These are phyloP conservation scores for Tragelaphus eurycerus DNA, from an alignment of 2,797 vertebrate species.

Conservation along the genomic window DNA sequence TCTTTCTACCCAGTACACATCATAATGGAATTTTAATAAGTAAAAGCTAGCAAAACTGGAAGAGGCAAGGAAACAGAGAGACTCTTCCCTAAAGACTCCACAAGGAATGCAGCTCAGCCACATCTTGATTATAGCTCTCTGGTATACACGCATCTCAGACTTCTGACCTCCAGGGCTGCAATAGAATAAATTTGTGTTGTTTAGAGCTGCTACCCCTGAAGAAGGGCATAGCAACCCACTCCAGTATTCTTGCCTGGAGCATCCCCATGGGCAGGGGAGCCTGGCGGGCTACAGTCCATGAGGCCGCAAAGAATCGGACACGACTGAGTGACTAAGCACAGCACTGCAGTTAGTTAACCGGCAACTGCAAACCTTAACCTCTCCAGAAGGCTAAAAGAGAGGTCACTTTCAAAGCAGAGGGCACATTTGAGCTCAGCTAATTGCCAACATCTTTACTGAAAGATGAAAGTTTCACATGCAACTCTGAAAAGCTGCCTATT, in stretches of 20 bases:
- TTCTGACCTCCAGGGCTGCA: neutral
- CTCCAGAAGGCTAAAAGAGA: neutral
- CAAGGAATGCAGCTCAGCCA: neutral
- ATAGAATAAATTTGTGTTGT: neutral
- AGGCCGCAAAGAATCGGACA: neutral
- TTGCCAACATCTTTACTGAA: neutral
- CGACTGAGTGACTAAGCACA: neutral
- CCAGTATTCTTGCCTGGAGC: neutral
- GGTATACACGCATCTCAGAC: neutral
- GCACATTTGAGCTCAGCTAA: neutral
- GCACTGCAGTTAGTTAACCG: conserved; percentile 59
- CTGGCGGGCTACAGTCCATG: neutral
- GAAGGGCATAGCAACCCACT: neutral
- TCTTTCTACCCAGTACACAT: neutral
- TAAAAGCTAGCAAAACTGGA: neutral
- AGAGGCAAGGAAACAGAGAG: neutral
- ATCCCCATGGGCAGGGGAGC: neutral
- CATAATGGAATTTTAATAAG: conserved; percentile 59
- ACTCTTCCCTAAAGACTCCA: neutral
- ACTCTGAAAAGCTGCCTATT: neutral
- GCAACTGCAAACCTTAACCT: conserved; percentile 28
- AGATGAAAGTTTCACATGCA: neutral
- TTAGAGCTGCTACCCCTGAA: neutral
- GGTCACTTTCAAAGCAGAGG: conserved; percentile 10
- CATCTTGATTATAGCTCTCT: neutral